Evolutionary conservation across 2,113 vertebrate genomes (phyloP).

Genomic region (Hemicordylus capensis): DNA sequence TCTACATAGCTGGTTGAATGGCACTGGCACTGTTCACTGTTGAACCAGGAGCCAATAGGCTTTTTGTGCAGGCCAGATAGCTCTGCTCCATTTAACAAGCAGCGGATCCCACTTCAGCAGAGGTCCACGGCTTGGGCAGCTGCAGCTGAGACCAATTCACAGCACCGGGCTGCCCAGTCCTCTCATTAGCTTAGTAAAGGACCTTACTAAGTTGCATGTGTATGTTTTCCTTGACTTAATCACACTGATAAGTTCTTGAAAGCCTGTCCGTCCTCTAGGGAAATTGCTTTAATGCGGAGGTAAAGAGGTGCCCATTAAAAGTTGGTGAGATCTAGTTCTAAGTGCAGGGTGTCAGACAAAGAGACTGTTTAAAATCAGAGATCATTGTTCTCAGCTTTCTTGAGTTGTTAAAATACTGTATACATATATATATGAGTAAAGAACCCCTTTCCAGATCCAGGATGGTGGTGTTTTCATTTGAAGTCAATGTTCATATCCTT

Average conservation of each 20-base stretch:
- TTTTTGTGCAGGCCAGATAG: neutral
- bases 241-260: too few relatives aligned
- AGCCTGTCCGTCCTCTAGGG: too few relatives aligned
- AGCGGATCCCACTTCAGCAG: neutral
- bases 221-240: too few relatives aligned
- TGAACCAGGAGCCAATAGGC: neutral
- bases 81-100: neutral
- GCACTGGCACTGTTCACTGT: neutral
- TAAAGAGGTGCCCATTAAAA: neutral
- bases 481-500: neutral
- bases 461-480: neutral
- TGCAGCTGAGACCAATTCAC: neutral
- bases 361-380: fast-evolving
- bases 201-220: too few relatives aligned
- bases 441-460: neutral
- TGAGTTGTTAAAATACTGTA: neutral
- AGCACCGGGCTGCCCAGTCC: neutral
- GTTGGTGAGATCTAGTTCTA: neutral
- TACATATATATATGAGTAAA: neutral
- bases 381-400: neutral
- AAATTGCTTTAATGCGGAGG: too few relatives aligned
- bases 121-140: neutral
- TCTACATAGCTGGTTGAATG: neutral
- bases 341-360: fast-evolving
- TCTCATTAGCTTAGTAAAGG: neutral